phyloP scores from a whole-genome alignment of 2,888 invertebrate genomes.

The Melanargia galathea region DNA sequence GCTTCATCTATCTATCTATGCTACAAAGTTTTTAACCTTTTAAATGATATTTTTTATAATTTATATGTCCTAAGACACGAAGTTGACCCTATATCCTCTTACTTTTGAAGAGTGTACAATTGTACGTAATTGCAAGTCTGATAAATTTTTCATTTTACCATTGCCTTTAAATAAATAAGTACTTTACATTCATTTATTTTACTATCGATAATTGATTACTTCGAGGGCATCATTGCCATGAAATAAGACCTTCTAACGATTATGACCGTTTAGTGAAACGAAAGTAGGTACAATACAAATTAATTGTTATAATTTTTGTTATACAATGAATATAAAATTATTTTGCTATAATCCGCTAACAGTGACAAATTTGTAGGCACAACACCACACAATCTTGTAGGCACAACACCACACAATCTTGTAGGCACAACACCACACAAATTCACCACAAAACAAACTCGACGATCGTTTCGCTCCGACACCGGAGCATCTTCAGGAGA shows the following conservation, averaged over 20 bases:
- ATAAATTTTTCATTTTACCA: background rate
- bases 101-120: too few species aligned
- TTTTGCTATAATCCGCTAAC: too few species aligned
- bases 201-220: background rate
- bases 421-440: too few species aligned
- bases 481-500: too few species aligned
- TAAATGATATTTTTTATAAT: background rate
- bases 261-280: constrained; percentile 32
- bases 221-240: constrained; percentile 8
- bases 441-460: too few species aligned
- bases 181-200: background rate
- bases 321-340: too few species aligned
- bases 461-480: too few species aligned
- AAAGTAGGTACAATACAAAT: constrained; percentile 38
- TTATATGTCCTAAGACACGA: background rate
- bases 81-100: background rate
- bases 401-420: too few species aligned
- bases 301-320: constrained; percentile 25
- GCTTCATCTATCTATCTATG: too few species aligned
- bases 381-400: too few species aligned
- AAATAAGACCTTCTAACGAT: constrained; percentile 12
- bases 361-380: too few species aligned
- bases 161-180: background rate
- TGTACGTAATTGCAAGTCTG: background rate
- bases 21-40: too few species aligned